A percentile compares a stretch with the other conserved stretches of the same genome.
phyloP scores from a whole-genome alignment of 2,113 vertebrate genomes.

The Seriola dumerili region DNA sequence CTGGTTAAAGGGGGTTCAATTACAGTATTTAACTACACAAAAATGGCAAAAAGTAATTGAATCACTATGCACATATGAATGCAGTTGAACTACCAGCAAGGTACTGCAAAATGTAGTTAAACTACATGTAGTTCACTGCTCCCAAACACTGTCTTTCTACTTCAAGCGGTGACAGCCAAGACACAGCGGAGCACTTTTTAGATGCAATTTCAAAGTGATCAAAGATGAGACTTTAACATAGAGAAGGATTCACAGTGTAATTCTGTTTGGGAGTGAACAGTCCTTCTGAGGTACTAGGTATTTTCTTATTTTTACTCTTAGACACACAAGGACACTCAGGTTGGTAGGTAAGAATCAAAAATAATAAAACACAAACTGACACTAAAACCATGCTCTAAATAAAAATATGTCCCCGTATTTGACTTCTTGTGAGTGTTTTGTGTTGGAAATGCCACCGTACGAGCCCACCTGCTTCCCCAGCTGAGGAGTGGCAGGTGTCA shows the following conservation, averaged over 20 bases:
- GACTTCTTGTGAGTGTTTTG: background rate
- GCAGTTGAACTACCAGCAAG: too few species aligned
- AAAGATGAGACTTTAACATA: conserved; percentile 6
- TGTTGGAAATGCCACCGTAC: background rate
- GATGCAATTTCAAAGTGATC: background rate
- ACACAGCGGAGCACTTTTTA: background rate
- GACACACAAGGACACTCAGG: background rate
- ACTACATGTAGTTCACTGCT: too few species aligned
- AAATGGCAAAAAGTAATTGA: too few species aligned
- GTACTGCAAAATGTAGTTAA: too few species aligned
- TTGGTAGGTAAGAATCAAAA: background rate
- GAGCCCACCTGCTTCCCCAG: conserved; percentile 2
- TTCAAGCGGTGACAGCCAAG: background rate
- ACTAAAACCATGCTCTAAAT: background rate
- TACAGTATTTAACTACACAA: too few species aligned
- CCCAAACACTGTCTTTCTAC: too few species aligned
- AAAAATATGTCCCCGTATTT: too few species aligned
- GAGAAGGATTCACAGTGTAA: background rate
- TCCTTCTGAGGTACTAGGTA: background rate
- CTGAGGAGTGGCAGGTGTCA: conserved; percentile 55
- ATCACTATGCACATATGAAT: too few species aligned
- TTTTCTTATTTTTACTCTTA: background rate
- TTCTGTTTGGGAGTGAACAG: background rate
- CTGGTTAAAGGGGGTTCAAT: too few species aligned
- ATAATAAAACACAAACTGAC: background rate